phyloP scores from a whole-genome alignment of 2,797 vertebrate genomes.

The Benthosema pterotum region DNA sequence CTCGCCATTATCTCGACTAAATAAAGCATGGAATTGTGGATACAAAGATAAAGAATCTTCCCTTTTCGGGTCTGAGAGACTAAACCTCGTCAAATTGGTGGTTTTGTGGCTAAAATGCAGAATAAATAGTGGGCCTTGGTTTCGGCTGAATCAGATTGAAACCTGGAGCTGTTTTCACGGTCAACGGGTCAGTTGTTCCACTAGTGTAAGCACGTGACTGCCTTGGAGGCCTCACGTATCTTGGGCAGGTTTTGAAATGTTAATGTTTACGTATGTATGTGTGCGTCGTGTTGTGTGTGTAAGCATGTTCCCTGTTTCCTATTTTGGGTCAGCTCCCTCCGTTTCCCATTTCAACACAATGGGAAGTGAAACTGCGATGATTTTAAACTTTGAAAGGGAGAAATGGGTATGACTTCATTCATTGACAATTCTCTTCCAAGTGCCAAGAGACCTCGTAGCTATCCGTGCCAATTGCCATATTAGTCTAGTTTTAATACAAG shows the following conservation, averaged over 20 bases:
- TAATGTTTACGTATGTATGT: neutral
- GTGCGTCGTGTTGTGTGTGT: conserved; percentile 1
- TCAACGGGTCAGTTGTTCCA: too few relatives aligned
- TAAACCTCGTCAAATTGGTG: too few relatives aligned
- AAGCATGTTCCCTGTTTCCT: neutral
- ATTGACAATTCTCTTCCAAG: conserved; percentile 3
- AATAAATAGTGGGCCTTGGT: too few relatives aligned
- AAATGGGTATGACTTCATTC: conserved; percentile 22
- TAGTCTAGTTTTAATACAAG: conserved; percentile 16
- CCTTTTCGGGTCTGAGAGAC: too few relatives aligned
- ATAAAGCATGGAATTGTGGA: too few relatives aligned
- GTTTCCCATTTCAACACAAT: conserved; percentile 10
- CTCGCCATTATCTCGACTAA: too few relatives aligned
- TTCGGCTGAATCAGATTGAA: neutral
- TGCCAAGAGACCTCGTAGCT: neutral
- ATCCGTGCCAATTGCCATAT: conserved; percentile 30
- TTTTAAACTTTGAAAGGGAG: neutral
- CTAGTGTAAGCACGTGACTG: too few relatives aligned
- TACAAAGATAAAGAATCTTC: too few relatives aligned
- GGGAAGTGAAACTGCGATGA: conserved; percentile 19
- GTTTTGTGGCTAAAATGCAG: too few relatives aligned
- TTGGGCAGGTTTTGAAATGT: too few relatives aligned
- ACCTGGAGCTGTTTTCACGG: too few relatives aligned
- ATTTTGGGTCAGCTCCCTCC: conserved; percentile 9
- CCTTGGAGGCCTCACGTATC: too few relatives aligned